Base-by-base conservation (phyloP, 2,797 vertebrate genomes). In the Atherinosoma microstoma region DNA sequence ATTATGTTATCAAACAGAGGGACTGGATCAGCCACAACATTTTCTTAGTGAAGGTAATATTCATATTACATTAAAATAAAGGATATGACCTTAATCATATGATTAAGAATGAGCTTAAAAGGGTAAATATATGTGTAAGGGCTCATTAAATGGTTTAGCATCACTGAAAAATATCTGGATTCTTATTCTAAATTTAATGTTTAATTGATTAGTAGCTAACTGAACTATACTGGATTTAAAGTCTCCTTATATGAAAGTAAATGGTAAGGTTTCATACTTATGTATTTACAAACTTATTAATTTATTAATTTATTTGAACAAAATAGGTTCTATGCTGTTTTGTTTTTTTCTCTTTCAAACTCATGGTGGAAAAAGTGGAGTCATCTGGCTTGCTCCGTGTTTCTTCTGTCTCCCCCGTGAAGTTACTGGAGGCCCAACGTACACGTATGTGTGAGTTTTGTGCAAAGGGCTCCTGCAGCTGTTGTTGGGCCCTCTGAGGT, bases 401-500 rank as follows among this genome's bases (percentile, higher is more conserved):
- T 84, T 79, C 27, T 42, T 72, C 69, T 45, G 58, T 73, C 73
- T 84, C 73, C 78, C 40, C 59, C 64, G 56, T 78, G 76, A 72
- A 78, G 69, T 60, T 61, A 29, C 67, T 51, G 67, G 69, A 84
- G 80, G 70, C 71, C 76, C 47, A 10, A 32, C 35, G 29, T 79
- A 58, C 47, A 45, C 45, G 45, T 45, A 42, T 64, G 16, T 59
- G 64, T 67, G 60, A 68, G 13, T 64, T 56, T 75, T 45, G 67
- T 53, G 80, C 36, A 32, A 62, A 86, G 71, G 76, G 75, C 76
- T 80, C 78, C 87, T 78, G 90, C 91, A 93, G 93, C 93, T 93
- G 93, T 90, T 90, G 81, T 73, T 57, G 64, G 85, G 79, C 82
- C 76, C 76, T 89, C 67, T 38, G 73, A 63, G 80, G 75, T 66